These are phyloP conservation scores for Drosophila melanosoma DNA, from an alignment of 2,888 invertebrate species.

Conservation along the genomic window DNA sequence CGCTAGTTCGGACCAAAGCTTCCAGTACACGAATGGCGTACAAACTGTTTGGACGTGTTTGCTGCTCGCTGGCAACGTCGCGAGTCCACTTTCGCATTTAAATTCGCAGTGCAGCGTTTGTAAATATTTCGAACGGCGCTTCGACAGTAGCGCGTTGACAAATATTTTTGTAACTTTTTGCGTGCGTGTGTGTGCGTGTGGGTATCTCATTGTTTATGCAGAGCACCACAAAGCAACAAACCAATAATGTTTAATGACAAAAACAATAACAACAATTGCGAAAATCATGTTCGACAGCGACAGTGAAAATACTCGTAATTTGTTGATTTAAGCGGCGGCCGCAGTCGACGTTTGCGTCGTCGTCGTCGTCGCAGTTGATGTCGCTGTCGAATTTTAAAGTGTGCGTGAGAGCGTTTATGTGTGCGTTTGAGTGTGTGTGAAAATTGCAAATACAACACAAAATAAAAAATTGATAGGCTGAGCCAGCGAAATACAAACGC, in stretches of 20 bases:
- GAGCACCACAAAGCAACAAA: constrained; percentile 43
- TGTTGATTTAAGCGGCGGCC: constrained; percentile 62
- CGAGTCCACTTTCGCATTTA: constrained; percentile 56
- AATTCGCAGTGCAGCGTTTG: constrained; percentile 51
- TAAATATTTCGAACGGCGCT: constrained; percentile 57
- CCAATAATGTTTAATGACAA: constrained; percentile 37
- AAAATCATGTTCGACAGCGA: constrained; percentile 47
- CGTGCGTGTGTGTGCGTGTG: constrained; percentile 24
- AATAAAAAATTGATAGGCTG: constrained; percentile 60
- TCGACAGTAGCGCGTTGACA: constrained; percentile 28
- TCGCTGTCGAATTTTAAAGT: constrained; percentile 38
- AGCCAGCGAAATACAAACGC: constrained; percentile 64
- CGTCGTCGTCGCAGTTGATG: constrained; percentile 45
- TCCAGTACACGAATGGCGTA: constrained; percentile 76
- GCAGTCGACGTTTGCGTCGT: constrained; percentile 39
- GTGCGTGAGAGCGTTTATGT: constrained; percentile 29
- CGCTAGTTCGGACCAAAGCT: constrained; percentile 57
- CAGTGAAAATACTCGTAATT: constrained; percentile 57
- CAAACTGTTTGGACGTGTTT: constrained; percentile 78
- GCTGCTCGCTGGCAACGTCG: constrained; percentile 62
- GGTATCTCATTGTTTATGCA: constrained; percentile 30
- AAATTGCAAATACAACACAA: constrained; percentile 49
- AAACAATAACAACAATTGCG: constrained; percentile 31
- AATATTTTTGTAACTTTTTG: constrained; percentile 21
- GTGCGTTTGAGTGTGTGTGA: constrained; percentile 34